Evolutionary conservation across 1,140 invertebrate genomes (phyloP), one percentile per base, ranked within the genome.

Genomic region (Caenorhabditis elegans): DNA sequence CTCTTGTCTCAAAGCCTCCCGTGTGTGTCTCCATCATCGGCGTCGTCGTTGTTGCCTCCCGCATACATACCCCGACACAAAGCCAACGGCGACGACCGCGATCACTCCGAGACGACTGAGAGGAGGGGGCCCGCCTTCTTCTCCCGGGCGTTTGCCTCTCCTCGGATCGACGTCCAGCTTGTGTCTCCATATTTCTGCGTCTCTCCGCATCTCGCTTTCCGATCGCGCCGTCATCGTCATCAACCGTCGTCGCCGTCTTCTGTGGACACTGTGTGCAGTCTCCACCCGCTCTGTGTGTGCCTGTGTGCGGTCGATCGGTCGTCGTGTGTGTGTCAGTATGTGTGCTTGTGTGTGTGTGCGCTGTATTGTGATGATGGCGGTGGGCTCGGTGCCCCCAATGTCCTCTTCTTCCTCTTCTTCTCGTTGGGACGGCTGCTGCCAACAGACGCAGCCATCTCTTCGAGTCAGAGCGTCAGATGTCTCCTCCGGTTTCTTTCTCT

Each of bases 191-290:
- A 6, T 10, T 15, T 28, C 51, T 34, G 6, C 17, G 28, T 60
- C 55, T 60, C 55, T 31, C 55, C 39, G 5, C 39, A 8, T 31
- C 31, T 31, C 6, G 13, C 28, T 53, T 10, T 24, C 39, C 55
- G 55, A 60, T 60, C 24, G 55, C 55, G 55, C 55, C 28, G 28
- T 22, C 55, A 60, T 60, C 55, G 55, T 70, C 60, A 70, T 70
- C 60, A 70, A 70, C 26, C 60, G 34, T 34, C 55, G 28, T 60
- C 28, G 51, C n/a, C 51, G 13, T 34, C 53, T 60, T 60, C 28
- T 43, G 60, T 43, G 60, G 60, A 39, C 60, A 70, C 60, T 70
- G 60, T 70, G 60, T 70, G 60, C 60, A 70, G 60, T 70, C 28
- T n/a, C 8, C 17, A 3, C 19, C 2, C n/a, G 2, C 60, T 36